Base-by-base conservation (phyloP, 2,113 vertebrate genomes). In the Carettochelys insculpta region DNA sequence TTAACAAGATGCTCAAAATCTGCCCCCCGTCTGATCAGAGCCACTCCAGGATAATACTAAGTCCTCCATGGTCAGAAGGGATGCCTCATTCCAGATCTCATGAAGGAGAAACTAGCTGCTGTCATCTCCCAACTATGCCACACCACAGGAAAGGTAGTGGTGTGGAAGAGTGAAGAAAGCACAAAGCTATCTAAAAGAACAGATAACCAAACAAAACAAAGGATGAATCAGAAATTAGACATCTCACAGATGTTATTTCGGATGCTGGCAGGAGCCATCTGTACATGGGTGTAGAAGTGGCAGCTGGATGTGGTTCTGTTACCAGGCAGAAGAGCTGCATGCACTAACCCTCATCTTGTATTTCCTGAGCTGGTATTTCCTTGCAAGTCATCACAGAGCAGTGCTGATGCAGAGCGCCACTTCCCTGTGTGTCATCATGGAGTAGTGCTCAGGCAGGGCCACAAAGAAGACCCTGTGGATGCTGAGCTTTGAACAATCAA, bases 301-400 rank as follows among this genome's bases (percentile, higher is more conserved):
- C 5, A 50, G 41, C 5, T 50, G 20, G 13, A 25, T 78, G 14
- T 47, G 54, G 34, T 68, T 22, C 38, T 48, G 12, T 58, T 38
- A n/a, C 17, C 58, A 65, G 58, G 8, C 34, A n/a, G 58, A 65
- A 65, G 61, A n/a, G 61, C 34, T 0, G 2, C 16, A 25, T 0
- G 0, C 43, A 20, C n/a, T 51, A 31, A 45, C 71, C 14, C 77
- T 87, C 71, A 20, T 68, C 47, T 65, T 65, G 41, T 25, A 73
- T 22, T 43, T 43, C 25, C 43, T 41, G 41, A 27, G 22, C 85
- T 77, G 31, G 22, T 16, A 47, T 73, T 89, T 52, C 76, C 50
- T 3, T 1, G 76, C 56, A 86, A 6, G 71, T 13, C 54, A 31
- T 45, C 79, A 61, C 81, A 54, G 17, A 38, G 56, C 29, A 61